phyloP scores from a whole-genome alignment of 2,113 vertebrate genomes.

The Tragelaphus imberbis region DNA sequence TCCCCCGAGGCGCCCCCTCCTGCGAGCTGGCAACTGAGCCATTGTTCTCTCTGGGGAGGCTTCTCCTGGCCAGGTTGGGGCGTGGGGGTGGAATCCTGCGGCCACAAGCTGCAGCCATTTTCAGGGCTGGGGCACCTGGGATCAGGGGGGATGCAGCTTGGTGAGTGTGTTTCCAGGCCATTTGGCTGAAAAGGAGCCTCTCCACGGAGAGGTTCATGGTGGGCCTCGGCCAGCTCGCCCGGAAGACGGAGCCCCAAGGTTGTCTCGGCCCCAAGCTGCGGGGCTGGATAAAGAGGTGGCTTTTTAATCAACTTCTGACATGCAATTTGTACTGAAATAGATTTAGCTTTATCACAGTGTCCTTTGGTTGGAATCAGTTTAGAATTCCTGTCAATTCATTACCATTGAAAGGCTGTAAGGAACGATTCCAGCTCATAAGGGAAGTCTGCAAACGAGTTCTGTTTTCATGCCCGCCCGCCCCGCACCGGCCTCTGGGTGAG shows the following conservation, averaged over 20 bases:
- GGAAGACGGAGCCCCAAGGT: conserved; percentile 5
- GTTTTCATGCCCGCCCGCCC: neutral
- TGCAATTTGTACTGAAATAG: conserved; percentile 34
- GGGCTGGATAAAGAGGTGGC: conserved; percentile 29
- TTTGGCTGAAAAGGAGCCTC: neutral
- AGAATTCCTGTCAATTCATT: conserved; percentile 37
- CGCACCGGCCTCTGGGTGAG: neutral
- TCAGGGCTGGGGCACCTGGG: neutral
- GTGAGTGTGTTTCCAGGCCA: neutral
- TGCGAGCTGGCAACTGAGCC: neutral
- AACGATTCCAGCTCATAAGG: neutral
- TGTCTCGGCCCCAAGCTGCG: neutral
- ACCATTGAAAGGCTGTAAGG: neutral
- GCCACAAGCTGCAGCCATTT: neutral
- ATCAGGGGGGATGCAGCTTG: neutral
- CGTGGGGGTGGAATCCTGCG: fast-evolving
- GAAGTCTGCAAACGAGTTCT: neutral
- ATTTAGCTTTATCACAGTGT: conserved; percentile 36
- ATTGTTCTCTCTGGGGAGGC: fast-evolving
- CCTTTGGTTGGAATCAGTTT: neutral
- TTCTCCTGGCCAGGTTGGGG: neutral
- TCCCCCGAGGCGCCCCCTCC: fast-evolving
- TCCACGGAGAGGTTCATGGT: neutral
- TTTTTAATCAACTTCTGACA: conserved; percentile 62
- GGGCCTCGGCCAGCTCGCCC: neutral